Base-by-base conservation (phyloP, 2,888 invertebrate species). In the Ormyrus rosae region DNA sequence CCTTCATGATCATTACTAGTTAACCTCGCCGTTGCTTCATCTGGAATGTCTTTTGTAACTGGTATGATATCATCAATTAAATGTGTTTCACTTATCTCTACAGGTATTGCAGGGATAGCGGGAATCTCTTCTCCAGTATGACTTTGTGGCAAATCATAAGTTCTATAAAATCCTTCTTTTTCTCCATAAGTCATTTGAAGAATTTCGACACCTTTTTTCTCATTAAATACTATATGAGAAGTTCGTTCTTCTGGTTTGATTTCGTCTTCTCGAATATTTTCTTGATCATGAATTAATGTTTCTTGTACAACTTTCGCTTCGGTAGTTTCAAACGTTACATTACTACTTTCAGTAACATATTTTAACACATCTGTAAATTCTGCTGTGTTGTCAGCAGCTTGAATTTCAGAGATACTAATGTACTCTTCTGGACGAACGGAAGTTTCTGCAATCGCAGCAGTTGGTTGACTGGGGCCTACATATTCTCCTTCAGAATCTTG, bases 401-500 rank as follows among this genome's bases (percentile, higher is more conserved):
- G 89, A 67, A 93, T 89, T 91, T 95, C 93, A 46, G 93, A 93
- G 8, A 94, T 92, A 61, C 93, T 91, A 0, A 95, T 87, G 53
- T 94, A 91, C 87, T 95, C 94, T 83, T 93, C 92, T 46, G 93
- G 91, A 81, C 92, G 92, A 8, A 96, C 84, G 34, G 91, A 92
- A 58, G 92, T 87, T 86, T 93, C 93, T n/a, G 95, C 95, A 65
- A 90, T 88, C 45, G 91, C 93, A 77, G 89, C 87, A 19, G 91
- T 90, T 81, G 93, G 93, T 73, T 92, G 92, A 68, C 92, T 91
- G 77, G 91, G 92, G 13, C 92, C 87, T 11, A 90, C 85, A 48
- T 95, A 92, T 65, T 92, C 91, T 65, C 92, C 92, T 91, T 95
- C 95, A 61, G 93, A 93, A 91, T 96, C 96, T 90, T 95, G 94